A percentile compares a stretch with the other conserved stretches of the same genome.
Evolutionary conservation across 2,888 invertebrate species (phyloP).

Genomic region (Coelogynopora nodosa): DNA sequence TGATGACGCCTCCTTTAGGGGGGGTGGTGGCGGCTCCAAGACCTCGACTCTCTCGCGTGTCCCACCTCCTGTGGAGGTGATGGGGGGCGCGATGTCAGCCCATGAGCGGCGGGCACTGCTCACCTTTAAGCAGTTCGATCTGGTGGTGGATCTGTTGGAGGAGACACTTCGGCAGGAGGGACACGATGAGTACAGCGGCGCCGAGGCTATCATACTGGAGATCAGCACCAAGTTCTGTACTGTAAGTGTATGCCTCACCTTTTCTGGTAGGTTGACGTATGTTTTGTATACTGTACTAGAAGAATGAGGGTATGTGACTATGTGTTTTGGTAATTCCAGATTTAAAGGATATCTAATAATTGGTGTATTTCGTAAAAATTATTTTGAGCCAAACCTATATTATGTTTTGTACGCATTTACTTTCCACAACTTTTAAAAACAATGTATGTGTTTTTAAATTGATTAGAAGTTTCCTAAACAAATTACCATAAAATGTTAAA

Average conservation of each 20-base stretch:
- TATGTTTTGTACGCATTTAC: no score
- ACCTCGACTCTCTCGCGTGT: neutral
- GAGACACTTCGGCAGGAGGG: constrained; percentile 43
- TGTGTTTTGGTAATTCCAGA: no score
- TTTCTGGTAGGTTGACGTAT: no score
- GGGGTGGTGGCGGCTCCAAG: neutral
- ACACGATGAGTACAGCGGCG: constrained; percentile 41
- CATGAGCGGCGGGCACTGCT: constrained; percentile 33
- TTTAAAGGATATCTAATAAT: no score
- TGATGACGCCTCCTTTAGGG: neutral
- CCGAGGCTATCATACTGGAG: constrained; percentile 38
- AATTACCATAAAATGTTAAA: no score
- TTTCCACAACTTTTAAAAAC: no score
- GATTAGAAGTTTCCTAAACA: no score
- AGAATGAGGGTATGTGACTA: no score
- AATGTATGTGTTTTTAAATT: no score
- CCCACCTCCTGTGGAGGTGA: neutral
- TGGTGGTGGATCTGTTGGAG: constrained; percentile 45
- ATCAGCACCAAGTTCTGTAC: constrained; percentile 41
- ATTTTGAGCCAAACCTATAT: no score
- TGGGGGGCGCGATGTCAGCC: neutral
- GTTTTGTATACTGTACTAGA: no score
- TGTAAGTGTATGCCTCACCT: constrained; percentile 23
- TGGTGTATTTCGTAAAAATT: no score
- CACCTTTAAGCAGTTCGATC: constrained; percentile 44